Base-by-base conservation (phyloP, 2,888 invertebrate genomes). In the Epsilonema sp. region DNA sequence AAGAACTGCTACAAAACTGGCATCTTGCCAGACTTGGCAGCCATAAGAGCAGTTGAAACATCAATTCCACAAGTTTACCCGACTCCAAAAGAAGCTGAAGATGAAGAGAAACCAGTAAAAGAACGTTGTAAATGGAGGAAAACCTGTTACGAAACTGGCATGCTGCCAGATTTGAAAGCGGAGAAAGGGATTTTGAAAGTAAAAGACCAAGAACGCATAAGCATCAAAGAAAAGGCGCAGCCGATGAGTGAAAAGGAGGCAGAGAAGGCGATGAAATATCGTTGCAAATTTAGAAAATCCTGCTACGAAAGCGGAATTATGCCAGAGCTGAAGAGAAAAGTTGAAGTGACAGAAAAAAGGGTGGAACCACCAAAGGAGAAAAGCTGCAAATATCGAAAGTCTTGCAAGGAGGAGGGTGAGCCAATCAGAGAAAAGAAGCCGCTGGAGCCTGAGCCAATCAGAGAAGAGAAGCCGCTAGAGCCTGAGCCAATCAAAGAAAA, bases 1-100 rank as follows among this genome's bases (percentile, higher is more conserved):
- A 67, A 59, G 62, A 70, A 58, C 67, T 67, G 56, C 24, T 57
- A 68, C 60, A 55, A 48, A 26, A 40, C 49, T 52, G 26, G 54
- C 44, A 1, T 31, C 16, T 8, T 31, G 31, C 31, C 31, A 8
- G 31, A 31, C 31, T 31, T 31, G 31, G 8, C 8, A 31, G 16
- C 16, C 8, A 16, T 11, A 8, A 31, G 31, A 11, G 8, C 31
- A 31, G 31, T 31, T 8, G 16, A n/a, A n/a, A n/a, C n/a, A n/a
- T n/a, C 31, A 31, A 31, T 31, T 16, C 8, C 31, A 16, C 8
- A 8, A 31, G 31, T 11, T 11, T 8, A 31, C 31, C 8, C 16
- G 8, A 8, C 31, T 31, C 8, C 8, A 31, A 16, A 31, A 8
- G 8, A 11, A 16, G 8, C 16, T 31, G 31, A 31, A 31, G 16